These are phyloP conservation scores for Acanthopleura granulata DNA, from an alignment of 2,888 invertebrate genomes.

Conservation along the genomic window DNA sequence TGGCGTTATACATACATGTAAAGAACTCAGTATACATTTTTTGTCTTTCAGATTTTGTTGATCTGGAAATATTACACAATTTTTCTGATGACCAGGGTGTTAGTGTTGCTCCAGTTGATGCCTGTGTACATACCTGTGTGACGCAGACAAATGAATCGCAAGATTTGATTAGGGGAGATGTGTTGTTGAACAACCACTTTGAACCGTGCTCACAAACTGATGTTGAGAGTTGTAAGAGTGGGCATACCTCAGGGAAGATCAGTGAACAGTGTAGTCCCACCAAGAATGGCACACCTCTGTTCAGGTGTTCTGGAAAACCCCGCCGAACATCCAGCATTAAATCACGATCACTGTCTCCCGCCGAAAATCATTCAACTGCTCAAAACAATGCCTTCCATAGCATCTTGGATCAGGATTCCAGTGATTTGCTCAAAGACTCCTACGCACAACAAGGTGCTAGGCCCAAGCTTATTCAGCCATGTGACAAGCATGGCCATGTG, in stretches of 20 bases:
- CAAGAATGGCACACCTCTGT: background rate
- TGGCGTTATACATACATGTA: too few species aligned
- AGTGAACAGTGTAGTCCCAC: slow-evolving; percentile 17
- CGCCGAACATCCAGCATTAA: slow-evolving; percentile 32
- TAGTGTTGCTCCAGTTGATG: background rate
- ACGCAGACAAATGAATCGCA: background rate
- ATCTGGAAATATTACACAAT: background rate
- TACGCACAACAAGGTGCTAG: slow-evolving; percentile 42
- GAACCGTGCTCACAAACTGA: background rate
- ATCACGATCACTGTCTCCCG: slow-evolving; percentile 42
- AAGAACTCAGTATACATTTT: too few species aligned
- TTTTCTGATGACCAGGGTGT: background rate
- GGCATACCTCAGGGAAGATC: background rate
- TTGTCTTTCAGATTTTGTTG: slow-evolving; percentile 7
- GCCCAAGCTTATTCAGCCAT: slow-evolving; percentile 36
- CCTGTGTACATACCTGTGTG: background rate
- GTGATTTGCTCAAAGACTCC: slow-evolving; percentile 38
- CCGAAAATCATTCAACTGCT: slow-evolving; percentile 44
- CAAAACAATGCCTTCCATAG: slow-evolving; percentile 45
- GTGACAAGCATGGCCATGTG: background rate
- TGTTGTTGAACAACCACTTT: background rate
- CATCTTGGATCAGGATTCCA: slow-evolving; percentile 29
- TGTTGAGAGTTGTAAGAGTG: background rate
- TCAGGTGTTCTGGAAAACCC: slow-evolving; percentile 1
- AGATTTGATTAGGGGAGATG: background rate